Percentiles rank a stretch among this genome's conserved stretches.
These are phyloP conservation scores for Megaustenia siamemsis DNA, from an alignment of 2,888 invertebrate species.

Conservation along the genomic window DNA sequence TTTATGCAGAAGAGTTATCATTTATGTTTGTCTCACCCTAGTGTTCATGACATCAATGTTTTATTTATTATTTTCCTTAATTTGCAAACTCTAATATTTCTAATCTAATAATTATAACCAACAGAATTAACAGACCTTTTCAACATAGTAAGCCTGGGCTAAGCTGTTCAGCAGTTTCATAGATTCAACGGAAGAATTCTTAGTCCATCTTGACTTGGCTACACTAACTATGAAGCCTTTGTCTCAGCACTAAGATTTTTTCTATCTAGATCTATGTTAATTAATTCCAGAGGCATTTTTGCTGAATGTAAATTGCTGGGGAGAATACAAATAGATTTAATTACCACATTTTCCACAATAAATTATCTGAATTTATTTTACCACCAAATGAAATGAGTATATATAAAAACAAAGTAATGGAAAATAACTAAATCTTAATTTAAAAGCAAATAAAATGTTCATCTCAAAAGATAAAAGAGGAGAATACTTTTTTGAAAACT, in stretches of 20 bases:
- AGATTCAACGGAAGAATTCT: conserved; percentile 19
- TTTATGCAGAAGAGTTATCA: no score
- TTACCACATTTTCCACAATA: neutral
- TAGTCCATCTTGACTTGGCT: conserved; percentile 40
- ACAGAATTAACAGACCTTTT: conserved; percentile 27
- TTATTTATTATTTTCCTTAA: no score
- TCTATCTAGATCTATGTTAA: neutral
- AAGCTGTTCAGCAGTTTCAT: conserved; percentile 39
- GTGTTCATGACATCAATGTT: no score
- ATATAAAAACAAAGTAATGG: no score
- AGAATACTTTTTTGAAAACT: no score
- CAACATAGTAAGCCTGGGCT: conserved; percentile 23
- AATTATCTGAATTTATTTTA: no score
- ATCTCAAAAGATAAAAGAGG: neutral
- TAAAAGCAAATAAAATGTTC: neutral
- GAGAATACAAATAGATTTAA: neutral
- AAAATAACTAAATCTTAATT: no score
- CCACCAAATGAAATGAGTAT: no score
- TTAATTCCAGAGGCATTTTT: conserved; percentile 39
- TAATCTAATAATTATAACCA: neutral
- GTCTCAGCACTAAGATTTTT: conserved; percentile 26
- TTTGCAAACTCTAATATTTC: no score
- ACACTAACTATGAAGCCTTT: conserved; percentile 39
- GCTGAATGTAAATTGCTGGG: neutral
- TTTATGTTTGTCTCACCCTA: no score